Evolutionary conservation across 2,888 invertebrate species (phyloP), one percentile per base, ranked within the genome.

Genomic region (Sphaerophoria rueppellii): DNA sequence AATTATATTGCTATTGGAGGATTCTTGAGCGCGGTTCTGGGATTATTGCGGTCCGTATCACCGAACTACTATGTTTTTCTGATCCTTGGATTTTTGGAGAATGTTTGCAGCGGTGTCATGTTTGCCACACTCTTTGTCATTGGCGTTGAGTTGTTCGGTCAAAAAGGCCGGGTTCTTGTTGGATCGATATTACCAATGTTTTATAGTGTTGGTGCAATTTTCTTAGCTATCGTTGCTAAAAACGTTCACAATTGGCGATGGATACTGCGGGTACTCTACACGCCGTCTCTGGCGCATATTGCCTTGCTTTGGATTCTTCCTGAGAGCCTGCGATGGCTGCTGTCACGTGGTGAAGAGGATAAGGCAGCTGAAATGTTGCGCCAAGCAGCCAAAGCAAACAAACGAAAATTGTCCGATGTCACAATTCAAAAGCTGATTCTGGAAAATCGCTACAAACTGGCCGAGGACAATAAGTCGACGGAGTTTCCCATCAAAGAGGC

Each of bases 101-200:
- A 96, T 2, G 91, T 94, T 0, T 92, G 95, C 37, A 95, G 95
- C 0, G 94, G 95, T 40, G 95, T 95, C 0, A 94, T 95, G 7
- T 96, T 94, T 89, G 94, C 95, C 7, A 94, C 95, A 0, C 94
- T 94, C 65, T 96, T 95, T 90, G 94, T 96, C 88, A 69, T 91
- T 79, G 96, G 96, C 94, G 92, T 96, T 87, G 97, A 97, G 90
- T 93, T 96, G 91, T 95, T 96, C 46, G 96, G 96, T 0, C 95
- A 95, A 11, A 93, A 94, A 86, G 94, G 95, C 74, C 93, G 97
- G 54, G 95, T 96, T 16, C 91, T 96, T 14, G 95, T 95, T 2
- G 95, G 96, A 58, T 93, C 95, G 37, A 93, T 96, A 67, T 93
- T 95, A 35, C 94, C 95, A 67, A 93, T 95, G 34, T 95, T 95